These are phyloP conservation scores for Colostygia pectinataria DNA, from an alignment of 2,888 invertebrate genomes.

Conservation along the genomic window DNA sequence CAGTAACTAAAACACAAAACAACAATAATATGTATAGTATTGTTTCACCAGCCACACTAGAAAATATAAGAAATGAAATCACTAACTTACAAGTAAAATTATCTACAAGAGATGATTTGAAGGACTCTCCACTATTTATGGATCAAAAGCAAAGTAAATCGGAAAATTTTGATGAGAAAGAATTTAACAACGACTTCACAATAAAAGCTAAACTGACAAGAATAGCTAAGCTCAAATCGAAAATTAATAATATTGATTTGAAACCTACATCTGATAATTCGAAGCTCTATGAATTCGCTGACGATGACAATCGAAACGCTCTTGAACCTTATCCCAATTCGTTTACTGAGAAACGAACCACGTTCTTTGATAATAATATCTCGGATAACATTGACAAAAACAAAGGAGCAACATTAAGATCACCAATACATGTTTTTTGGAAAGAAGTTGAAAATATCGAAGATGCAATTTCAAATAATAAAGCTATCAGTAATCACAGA, in stretches of 20 bases:
- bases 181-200: background rate
- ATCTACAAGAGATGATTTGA: background rate
- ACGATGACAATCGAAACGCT: conserved; percentile 1
- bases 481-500: background rate
- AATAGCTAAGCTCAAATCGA: background rate
- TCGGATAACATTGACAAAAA: background rate
- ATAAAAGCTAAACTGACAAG: conserved; percentile 12
- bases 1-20: background rate
- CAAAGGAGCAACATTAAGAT: background rate
- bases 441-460: background rate
- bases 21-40: background rate
- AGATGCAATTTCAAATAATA: background rate
- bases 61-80: conserved; percentile 28
- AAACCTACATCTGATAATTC: background rate
- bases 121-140: background rate
- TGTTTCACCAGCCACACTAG: background rate
- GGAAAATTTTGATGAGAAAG: background rate
- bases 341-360: background rate
- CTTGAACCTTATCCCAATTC: background rate
- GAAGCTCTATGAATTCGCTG: conserved; percentile 3
- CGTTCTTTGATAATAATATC: background rate
- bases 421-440: background rate
- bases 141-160: background rate
- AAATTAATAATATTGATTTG: background rate
- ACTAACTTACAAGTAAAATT: conserved; percentile 21